Base-by-base conservation (phyloP, 2,797 vertebrate genomes). In the Lepilemur ruficaudatus region DNA sequence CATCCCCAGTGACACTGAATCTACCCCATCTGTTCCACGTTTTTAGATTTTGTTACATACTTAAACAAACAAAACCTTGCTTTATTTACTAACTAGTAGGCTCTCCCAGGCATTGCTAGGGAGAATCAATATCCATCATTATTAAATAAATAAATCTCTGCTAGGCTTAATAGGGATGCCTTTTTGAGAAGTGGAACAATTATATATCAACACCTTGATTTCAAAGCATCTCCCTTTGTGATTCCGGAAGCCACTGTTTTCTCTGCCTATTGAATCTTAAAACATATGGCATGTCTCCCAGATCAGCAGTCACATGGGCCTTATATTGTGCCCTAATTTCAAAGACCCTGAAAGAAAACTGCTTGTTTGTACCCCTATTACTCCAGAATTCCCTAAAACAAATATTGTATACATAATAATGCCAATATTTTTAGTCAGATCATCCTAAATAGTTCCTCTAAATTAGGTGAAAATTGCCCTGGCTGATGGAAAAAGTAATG, bases 121-220 rank as follows among this genome's bases (percentile, higher is more conserved):
- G 18, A 75, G 20, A 84, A 73, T 69, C 78, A 75, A 17, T 61
- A n/a, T 25, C 20, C 25, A 14, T 11, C 48, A 87, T 78, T 63
- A 82, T 1, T 32, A 81, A 94, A 55, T 43, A 73, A 73, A 73
- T 59, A 91, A 83, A 83, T 80, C 41, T 83, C 48, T 92, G 70
- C 30, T 89, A 25, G 88, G 69, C 18, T 22, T 87, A 79, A 3
- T 28, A 57, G 48, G 23, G n/a, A n/a, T 84, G 32, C 17, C 52
- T 61, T 89, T 91, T 85, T 4, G 50, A 95, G 63, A 76, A 90
- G 55, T 32, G 48, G 50, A 91, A 79, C 32, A 82, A 86, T 91
- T n/a, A 59, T 7, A 2, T 35, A 80, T 15, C 57, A 92, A 67
- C 23, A 61, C 1, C 43, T 61, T 72, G 89, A 93, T 89, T 92